Evolutionary conservation across 2,888 invertebrate genomes (phyloP), one percentile per base, ranked within the genome.

Genomic region (Arenicola marina): DNA sequence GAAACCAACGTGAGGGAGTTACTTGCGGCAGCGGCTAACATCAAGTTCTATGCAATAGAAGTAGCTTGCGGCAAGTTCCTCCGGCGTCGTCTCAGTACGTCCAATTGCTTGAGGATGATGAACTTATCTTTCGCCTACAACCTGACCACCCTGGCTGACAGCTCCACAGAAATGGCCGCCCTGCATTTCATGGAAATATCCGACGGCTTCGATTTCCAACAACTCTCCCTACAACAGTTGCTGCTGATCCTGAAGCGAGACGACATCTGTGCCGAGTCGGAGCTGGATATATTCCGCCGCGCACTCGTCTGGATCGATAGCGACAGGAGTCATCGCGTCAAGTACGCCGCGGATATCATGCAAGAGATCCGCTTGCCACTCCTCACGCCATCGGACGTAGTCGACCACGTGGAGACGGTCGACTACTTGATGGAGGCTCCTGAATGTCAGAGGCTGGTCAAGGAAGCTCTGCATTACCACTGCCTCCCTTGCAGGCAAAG

Each of bases 401-500:
- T 77, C 1, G 76, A 77, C 57, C 71, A 73, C 45, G 71, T 77
- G 7, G 76, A 77, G 51, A 65, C 69, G n/a, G 72, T 73, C 15
- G 46, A 51, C 1, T 71, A 67, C 54, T 53, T 76, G 18, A 76
- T 75, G 74, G 71, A 72, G 4, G 68, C 71, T n/a, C 70, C 72
- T 15, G 74, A 69, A n/a, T 76, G 76, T 55, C 75, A 76, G 59
- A 59, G 56, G 46, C 65, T 76, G 29, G 74, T 76, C 4, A 73
- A 76, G 56, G 76, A 76, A 46, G 74, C 75, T 2, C 69, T 76
- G 2, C 76, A 76, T 60, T 76, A 76, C 59, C 76, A 76, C 45
- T 71, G 76, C 53, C 70, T 76, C 67, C 76, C 76, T 1, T 65
- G 74, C 11, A 62, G 76, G 38, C 76, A 76, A 51, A 71, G 73